Base-by-base conservation (phyloP, 2,113 vertebrate genomes). In the Notothenia rossii region DNA sequence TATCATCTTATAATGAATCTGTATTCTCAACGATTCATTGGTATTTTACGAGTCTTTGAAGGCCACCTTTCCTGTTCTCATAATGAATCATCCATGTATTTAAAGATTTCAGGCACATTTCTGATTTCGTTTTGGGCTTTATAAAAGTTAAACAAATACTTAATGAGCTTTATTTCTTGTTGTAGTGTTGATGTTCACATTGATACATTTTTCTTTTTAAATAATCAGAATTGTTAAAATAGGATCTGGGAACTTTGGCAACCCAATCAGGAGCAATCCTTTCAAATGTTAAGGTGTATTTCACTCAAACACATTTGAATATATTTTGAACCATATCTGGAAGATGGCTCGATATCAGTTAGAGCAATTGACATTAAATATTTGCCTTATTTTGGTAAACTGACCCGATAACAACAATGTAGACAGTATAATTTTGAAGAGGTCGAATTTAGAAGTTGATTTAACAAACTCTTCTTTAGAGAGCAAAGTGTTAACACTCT, bases 21-120 rank as follows among this genome's bases (percentile, higher is more conserved):
- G 6, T 46, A 67, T 50, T 75, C 75, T 51, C 6, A 4, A 53
- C 48, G 20, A 77, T 67, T 82, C 46, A 29, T 81, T 43, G 12
- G 62, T 72, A 43, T 68, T 86, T 86, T 36, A 48, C 29, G 20
- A 71, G 4, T 68, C 45, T 66, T 65, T 81, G 43, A 75, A 53
- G 45, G 64, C 11, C 36, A 40, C 36, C 7, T 40, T 40, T 5
- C 7, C 36, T 40, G 36, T 40, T 40, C 7, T 36, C 7, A 40
- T 40, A 40, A 40, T 40, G 36, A 40, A 40, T 40, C 36, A 7
- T 40, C 36, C 36, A 40, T 40, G 36, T 40, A 25, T 65, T 33
- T 6, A 81, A 48, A 77, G 29, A 46, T 66, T 17, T 13, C 54
- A 40, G 64, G 20, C 12, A 8, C 14, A 67, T 54, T 10, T 51